phyloP scores from a whole-genome alignment of 2,888 invertebrate species.

The Diaperis boleti region DNA sequence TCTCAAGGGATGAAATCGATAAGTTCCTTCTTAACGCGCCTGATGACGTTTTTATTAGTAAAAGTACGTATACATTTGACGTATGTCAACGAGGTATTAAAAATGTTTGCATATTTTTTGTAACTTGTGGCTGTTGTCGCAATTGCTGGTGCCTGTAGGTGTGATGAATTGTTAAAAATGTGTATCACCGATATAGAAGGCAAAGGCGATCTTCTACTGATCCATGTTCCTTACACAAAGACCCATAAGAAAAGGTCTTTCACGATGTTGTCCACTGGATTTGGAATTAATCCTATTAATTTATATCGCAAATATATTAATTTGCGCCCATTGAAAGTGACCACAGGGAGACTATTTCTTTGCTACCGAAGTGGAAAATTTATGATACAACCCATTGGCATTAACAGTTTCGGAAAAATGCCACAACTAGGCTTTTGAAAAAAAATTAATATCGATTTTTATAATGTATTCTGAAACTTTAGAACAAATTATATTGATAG shows the following conservation, averaged over 20 bases:
- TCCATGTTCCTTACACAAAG: neutral
- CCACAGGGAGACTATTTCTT: neutral
- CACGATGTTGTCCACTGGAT: neutral
- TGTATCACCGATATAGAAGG: neutral
- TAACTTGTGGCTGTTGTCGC: slow-evolving; percentile 3
- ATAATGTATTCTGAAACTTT: too few species aligned
- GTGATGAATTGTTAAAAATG: neutral
- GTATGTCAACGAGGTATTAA: neutral
- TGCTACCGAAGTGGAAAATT: neutral
- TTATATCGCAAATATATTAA: slow-evolving; percentile 1
- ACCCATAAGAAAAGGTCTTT: neutral
- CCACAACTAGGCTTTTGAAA: too few species aligned
- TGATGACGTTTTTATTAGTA: too few species aligned
- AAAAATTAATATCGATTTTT: too few species aligned
- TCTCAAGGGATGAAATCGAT: too few species aligned
- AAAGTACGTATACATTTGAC: neutral
- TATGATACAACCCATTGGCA: neutral
- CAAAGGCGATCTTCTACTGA: neutral
- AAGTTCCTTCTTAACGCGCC: too few species aligned
- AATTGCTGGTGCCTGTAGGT: neutral
- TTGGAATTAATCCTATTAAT: neutral
- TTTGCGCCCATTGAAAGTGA: neutral
- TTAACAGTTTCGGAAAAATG: neutral
- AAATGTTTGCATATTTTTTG: neutral
- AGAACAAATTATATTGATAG: too few species aligned